A percentile compares a stretch with the other conserved stretches of the same genome.
phyloP scores from a whole-genome alignment of 2,113 vertebrate species.

The Candoia aspera region DNA sequence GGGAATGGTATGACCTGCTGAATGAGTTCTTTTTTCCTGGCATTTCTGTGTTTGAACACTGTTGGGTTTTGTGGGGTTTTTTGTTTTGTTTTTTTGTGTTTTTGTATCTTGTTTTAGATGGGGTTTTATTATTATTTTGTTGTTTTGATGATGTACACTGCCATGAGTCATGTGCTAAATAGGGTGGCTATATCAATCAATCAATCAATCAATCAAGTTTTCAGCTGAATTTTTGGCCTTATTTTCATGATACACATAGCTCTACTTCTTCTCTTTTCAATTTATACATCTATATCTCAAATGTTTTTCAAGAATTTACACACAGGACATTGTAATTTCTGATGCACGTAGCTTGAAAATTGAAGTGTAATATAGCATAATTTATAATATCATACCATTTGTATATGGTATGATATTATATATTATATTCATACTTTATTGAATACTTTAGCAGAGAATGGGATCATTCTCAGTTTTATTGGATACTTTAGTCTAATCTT shows the following conservation, averaged over 20 bases:
- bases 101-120: not conserved
- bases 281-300: constrained; percentile 23
- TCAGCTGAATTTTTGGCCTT: not conserved
- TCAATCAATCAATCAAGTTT: not conserved
- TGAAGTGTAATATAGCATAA: not conserved
- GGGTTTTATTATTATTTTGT: too few species aligned
- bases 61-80: not conserved
- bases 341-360: not conserved
- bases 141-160: not conserved
- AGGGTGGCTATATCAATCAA: too few species aligned
- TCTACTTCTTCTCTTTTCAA: constrained; percentile 40
- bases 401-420: not conserved
- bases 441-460: not conserved
- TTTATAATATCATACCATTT: not conserved
- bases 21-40: not conserved
- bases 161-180: not conserved
- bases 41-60: not conserved
- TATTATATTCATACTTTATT: not conserved
- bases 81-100: too few species aligned
- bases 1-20: not conserved
- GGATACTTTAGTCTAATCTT: constrained; percentile 10
- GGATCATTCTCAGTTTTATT: not conserved
- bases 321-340: not conserved
- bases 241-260: not conserved
- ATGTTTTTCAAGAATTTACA: not conserved